phyloP scores from a whole-genome alignment of 2,888 invertebrate genomes.

The Eurytoma californica region DNA sequence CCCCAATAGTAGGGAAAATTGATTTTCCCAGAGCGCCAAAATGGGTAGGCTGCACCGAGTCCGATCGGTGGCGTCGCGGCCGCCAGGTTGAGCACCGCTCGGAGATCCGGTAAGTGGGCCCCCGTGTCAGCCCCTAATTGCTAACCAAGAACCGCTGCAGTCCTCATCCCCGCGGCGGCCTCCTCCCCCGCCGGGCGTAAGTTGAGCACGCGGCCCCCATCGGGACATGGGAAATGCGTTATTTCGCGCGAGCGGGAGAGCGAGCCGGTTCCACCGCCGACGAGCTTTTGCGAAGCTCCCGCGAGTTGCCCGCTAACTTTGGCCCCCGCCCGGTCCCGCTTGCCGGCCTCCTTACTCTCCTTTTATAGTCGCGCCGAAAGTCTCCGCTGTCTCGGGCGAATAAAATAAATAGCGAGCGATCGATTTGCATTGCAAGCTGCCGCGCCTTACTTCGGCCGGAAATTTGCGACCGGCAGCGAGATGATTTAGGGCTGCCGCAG shows the following conservation, averaged over 20 bases:
- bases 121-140: conserved; percentile 68
- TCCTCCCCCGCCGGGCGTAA: conserved; percentile 47
- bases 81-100: conserved; percentile 44
- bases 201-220: conserved; percentile 58
- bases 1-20: not conserved
- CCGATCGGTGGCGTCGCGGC: not conserved
- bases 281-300: conserved; percentile 12
- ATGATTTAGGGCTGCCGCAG: no score
- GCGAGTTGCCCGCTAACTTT: conserved; percentile 16
- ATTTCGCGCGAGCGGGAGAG: conserved; percentile 51
- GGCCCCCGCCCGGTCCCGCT: not conserved
- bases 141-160: conserved; percentile 66
- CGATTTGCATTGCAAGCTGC: no score
- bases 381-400: not conserved
- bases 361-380: not conserved
- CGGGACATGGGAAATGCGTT: conserved; percentile 65
- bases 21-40: no score
- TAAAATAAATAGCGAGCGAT: conserved; percentile 25
- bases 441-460: no score
- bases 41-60: no score
- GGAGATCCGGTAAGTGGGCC: conserved; percentile 66
- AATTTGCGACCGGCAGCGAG: no score
- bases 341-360: not conserved
- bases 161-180: conserved; percentile 55
- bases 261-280: conserved; percentile 11